phyloP scores from a whole-genome alignment of 2,113 vertebrate genomes.

The Urocolius indicus region DNA sequence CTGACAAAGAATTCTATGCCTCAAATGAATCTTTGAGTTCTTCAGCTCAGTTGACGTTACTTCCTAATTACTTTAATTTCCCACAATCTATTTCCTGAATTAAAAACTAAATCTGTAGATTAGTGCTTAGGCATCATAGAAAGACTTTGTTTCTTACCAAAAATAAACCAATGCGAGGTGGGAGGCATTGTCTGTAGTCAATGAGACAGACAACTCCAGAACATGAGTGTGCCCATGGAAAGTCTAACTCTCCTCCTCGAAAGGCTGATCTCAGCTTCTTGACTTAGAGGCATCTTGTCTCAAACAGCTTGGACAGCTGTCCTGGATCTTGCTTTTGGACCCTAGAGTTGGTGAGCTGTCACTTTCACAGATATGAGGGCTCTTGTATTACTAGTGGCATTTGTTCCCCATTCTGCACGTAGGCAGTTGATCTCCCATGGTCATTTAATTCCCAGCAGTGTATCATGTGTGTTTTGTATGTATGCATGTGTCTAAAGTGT shows the following conservation, averaged over 20 bases:
- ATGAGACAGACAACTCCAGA: not conserved
- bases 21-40: not conserved
- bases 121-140: not conserved
- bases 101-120: not conserved
- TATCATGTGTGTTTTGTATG: not conserved
- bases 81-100: not conserved
- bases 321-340: not conserved
- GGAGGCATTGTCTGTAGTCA: not conserved
- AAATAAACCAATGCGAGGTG: not conserved
- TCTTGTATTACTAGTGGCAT: not conserved
- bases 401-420: not conserved
- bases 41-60: not conserved
- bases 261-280: accelerated
- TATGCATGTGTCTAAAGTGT: not conserved
- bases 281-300: not conserved
- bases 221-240: not conserved
- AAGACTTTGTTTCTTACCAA: not conserved
- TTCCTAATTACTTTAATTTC: not conserved
- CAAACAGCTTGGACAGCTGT: not conserved
- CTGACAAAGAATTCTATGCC: not conserved
- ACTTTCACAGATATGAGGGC: not conserved
- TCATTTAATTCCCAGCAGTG: not conserved
- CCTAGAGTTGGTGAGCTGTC: not conserved
- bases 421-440: not conserved
- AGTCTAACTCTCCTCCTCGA: not conserved